These are phyloP conservation scores for Larimichthys polyactis DNA, from an alignment of 2,113 vertebrate species.

Conservation along the genomic window DNA sequence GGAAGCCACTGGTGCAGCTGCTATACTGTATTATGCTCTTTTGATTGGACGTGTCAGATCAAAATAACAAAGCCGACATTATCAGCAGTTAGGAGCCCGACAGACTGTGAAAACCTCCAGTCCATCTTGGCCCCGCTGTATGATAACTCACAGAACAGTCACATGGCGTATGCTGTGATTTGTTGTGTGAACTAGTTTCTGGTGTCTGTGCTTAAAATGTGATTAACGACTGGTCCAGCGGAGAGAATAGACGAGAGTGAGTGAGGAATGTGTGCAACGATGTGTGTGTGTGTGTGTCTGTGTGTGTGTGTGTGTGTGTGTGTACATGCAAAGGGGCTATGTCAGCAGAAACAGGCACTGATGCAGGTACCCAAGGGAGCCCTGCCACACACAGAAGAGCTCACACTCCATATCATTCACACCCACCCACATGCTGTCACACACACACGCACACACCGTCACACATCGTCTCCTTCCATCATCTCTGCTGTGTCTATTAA, in stretches of 20 bases:
- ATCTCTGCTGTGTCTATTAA: constrained; percentile 20
- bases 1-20: constrained; percentile 56
- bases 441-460: constrained; percentile 7
- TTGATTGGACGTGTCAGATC: constrained; percentile 26
- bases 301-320: constrained; percentile 16
- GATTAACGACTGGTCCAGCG: constrained; percentile 42
- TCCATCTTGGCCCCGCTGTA: background rate
- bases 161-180: constrained; percentile 1
- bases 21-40: constrained; percentile 37
- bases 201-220: constrained; percentile 35
- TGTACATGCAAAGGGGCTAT: constrained; percentile 44
- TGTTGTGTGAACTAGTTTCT: constrained; percentile 42
- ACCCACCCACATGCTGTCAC: background rate
- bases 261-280: constrained; percentile 23
- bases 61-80: constrained; percentile 36
- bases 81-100: constrained; percentile 6
- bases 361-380: constrained; percentile 64
- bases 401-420: constrained; percentile 12
- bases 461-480: constrained; percentile 13
- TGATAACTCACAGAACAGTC: constrained; percentile 22
- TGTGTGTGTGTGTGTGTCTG: background rate
- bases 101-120: constrained; percentile 1
- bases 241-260: constrained; percentile 37
- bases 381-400: constrained; percentile 49
- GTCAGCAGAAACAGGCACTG: constrained; percentile 72